phyloP scores from a whole-genome alignment of 2,113 vertebrate species.

The Platysteira castanea region DNA sequence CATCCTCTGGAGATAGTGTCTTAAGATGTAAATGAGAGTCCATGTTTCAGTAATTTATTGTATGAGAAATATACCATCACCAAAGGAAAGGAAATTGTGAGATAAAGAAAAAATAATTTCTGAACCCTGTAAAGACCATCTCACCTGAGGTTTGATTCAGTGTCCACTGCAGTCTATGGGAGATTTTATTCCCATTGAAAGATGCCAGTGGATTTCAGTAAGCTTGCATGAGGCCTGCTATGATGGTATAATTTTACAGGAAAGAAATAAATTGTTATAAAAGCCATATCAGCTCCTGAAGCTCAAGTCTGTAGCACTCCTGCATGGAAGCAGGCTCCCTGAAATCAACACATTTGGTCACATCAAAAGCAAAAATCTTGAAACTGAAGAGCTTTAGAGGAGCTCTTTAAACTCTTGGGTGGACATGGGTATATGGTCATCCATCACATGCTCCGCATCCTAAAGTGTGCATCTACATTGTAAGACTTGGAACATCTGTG shows the following conservation, averaged over 20 bases:
- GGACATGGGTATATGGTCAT: background rate
- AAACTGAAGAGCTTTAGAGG: background rate
- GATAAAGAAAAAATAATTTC: background rate
- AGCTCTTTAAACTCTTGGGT: background rate
- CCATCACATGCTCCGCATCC: background rate
- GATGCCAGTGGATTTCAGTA: background rate
- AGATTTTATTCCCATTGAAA: background rate
- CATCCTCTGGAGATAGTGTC: conserved; percentile 21
- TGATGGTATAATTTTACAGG: background rate
- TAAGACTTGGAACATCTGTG: background rate
- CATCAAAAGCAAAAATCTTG: background rate
- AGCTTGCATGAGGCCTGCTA: background rate
- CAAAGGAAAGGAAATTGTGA: background rate
- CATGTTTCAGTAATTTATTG: background rate
- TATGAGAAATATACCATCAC: background rate
- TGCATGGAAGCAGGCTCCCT: background rate
- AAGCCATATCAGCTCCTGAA: background rate
- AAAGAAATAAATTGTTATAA: background rate
- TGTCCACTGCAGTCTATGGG: background rate
- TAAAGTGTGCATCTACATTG: background rate
- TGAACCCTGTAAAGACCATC: background rate
- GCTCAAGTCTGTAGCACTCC: background rate
- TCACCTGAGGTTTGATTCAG: background rate
- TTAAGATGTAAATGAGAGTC: conserved; percentile 44
- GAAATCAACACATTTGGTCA: background rate